These are phyloP conservation scores for Nomada flava DNA, from an alignment of 2,888 invertebrate species.

Conservation along the genomic window DNA sequence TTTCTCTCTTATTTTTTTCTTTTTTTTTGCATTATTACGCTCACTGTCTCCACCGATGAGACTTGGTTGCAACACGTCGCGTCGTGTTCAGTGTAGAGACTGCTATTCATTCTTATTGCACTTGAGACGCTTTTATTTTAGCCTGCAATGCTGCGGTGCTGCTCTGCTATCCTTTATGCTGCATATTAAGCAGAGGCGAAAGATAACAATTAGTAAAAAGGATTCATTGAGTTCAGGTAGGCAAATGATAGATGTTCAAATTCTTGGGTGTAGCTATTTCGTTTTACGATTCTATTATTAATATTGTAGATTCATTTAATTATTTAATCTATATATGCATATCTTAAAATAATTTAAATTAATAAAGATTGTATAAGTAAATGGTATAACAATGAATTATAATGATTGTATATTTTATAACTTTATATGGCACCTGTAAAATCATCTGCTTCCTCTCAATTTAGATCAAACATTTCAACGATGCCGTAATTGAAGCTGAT, in stretches of 20 bases:
- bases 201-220: conserved; percentile 81
- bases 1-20: conserved; percentile 47
- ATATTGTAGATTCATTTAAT: neutral
- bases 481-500: neutral
- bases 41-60: conserved; percentile 67
- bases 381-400: neutral
- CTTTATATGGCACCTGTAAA: conserved; percentile 1
- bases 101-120: conserved; percentile 73
- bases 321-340: neutral
- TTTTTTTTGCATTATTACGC: conserved; percentile 60
- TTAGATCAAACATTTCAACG: neutral
- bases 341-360: neutral
- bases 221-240: conserved; percentile 55
- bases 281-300: conserved; percentile 14
- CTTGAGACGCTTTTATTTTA: conserved; percentile 72
- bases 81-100: conserved; percentile 62
- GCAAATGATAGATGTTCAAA: conserved; percentile 47
- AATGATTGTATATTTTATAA: neutral
- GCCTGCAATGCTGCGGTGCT: conserved; percentile 76
- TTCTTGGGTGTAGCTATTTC: conserved; percentile 59
- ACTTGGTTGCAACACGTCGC: conserved; percentile 64
- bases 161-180: conserved; percentile 83
- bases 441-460: neutral
- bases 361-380: neutral
- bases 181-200: conserved; percentile 83